Evolutionary conservation across 2,888 invertebrate genomes (phyloP).

Genomic region (Ichneumon xanthorius): DNA sequence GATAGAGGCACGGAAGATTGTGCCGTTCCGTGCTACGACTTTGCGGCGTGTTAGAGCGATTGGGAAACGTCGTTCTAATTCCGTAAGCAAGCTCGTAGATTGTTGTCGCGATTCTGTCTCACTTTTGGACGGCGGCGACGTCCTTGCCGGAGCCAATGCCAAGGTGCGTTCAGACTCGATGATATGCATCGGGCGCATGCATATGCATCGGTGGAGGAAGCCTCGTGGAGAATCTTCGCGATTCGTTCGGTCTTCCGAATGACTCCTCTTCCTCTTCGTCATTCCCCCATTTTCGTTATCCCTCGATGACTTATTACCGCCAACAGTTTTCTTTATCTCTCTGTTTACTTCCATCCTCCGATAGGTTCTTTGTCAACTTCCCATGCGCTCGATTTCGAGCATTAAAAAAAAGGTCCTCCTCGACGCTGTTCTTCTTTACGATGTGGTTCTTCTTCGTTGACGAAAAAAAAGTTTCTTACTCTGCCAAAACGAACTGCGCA

Average conservation of each 20-base stretch:
- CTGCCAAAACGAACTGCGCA: neutral
- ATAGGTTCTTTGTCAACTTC: conserved; percentile 26
- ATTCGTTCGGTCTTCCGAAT: conserved; percentile 33
- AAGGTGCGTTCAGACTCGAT: conserved; percentile 42
- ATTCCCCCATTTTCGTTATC: conserved; percentile 15
- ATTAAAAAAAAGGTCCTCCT: neutral
- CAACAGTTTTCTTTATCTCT: conserved; percentile 39
- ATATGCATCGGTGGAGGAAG: conserved; percentile 30
- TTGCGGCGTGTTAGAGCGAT: conserved; percentile 11
- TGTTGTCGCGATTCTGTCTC: conserved; percentile 35
- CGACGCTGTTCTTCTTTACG: neutral
- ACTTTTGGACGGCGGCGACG: conserved; percentile 14
- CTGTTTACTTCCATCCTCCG: conserved; percentile 20
- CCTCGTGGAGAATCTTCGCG: neutral
- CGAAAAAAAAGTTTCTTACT: neutral
- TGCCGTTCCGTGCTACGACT: neutral
- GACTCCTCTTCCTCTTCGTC: conserved; percentile 6
- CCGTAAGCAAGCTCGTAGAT: conserved; percentile 49
- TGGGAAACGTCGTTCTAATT: conserved; percentile 63
- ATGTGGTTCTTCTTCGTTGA: neutral
- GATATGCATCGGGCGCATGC: conserved; percentile 7
- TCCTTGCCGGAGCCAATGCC: conserved; percentile 50
- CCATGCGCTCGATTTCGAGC: neutral
- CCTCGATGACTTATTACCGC: conserved; percentile 27
- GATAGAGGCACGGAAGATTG: neutral